phyloP scores from a whole-genome alignment of 2,797 vertebrate genomes.

The Limnodromus scolopaceus region DNA sequence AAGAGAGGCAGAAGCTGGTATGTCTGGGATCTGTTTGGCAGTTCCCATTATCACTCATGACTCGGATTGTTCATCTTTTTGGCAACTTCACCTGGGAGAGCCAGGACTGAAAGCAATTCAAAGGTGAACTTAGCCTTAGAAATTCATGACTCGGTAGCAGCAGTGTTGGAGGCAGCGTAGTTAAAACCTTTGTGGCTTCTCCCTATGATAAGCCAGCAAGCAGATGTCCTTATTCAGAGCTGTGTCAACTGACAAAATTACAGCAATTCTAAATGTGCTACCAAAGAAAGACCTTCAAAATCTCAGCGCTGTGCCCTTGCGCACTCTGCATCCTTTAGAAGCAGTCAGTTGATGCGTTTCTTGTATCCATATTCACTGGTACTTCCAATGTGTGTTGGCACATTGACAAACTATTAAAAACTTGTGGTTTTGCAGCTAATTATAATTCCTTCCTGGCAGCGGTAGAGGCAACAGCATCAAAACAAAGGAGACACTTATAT shows the following conservation, averaged over 20 bases:
- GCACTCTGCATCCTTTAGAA: neutral
- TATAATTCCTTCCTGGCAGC: constrained; percentile 11
- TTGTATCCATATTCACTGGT: neutral
- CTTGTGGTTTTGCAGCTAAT: neutral
- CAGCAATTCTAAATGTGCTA: neutral
- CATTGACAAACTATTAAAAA: constrained; percentile 10
- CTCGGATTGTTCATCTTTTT: constrained; percentile 1
- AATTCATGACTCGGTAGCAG: neutral
- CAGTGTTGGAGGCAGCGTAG: neutral
- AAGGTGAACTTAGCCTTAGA: neutral
- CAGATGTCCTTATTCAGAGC: constrained; percentile 1
- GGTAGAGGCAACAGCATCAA: neutral
- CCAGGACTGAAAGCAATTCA: neutral
- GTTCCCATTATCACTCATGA: neutral
- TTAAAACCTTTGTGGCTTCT: neutral
- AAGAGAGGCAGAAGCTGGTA: neutral
- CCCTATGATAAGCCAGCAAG: neutral
- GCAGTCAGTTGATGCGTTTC: neutral
- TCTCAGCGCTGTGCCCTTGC: neutral
- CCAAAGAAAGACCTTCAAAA: neutral
- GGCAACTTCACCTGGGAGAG: neutral
- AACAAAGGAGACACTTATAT: neutral
- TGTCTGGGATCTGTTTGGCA: constrained; percentile 2
- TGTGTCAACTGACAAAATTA: neutral
- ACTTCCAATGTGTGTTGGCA: neutral